Base-by-base conservation (phyloP, 1,140 invertebrate genomes). In the Schlechtendalia chinensis region DNA sequence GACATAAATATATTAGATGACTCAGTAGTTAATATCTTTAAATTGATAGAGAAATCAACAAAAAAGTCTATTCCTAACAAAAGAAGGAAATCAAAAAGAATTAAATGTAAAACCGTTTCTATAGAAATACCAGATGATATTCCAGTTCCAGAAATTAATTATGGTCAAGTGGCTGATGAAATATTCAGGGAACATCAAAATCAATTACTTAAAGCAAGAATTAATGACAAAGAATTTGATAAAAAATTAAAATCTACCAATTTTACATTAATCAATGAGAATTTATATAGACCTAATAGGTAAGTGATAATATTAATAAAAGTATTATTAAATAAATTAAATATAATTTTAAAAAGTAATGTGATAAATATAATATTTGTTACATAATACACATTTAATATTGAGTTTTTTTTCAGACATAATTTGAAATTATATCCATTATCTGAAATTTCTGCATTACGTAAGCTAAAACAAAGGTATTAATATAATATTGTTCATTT, bases 201-300 rank as follows among this genome's bases (percentile, higher is more conserved):
- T 59, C 75, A 79, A 59, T 29, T 79, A 61, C 10, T 63, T 59
- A 14, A 79, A 63, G 75, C 75, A 19, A 24, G 56, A 50, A 56
- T 17, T 1, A 79, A 61, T 63, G 75, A 79, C 50, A 39, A n/a
- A 79, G 75, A 79, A 50, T 63, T 79, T 79, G 22, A 79, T 50
- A 22, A 79, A 79, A 47, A 39, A 24, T 47, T 79, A 27, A 50
- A 63, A 59, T 22, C 58, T 27, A 59, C 58, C 1, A 79, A 79
- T 27, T 79, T 79, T 19, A 61, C 75, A 50, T 79, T 79, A 47
- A n/a, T 79, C 39, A 61, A 79, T 50, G 75, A 79, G 61, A 79
- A 79, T 61, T 12, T 79, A 27, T 79, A 79, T 12, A 79, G 75
- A 63, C 75, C 75, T 61, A 59, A 63, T 63, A 79, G 58, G 75